These are phyloP conservation scores for Drosophila lini DNA, from an alignment of 1,140 invertebrate species.

Conservation along the genomic window DNA sequence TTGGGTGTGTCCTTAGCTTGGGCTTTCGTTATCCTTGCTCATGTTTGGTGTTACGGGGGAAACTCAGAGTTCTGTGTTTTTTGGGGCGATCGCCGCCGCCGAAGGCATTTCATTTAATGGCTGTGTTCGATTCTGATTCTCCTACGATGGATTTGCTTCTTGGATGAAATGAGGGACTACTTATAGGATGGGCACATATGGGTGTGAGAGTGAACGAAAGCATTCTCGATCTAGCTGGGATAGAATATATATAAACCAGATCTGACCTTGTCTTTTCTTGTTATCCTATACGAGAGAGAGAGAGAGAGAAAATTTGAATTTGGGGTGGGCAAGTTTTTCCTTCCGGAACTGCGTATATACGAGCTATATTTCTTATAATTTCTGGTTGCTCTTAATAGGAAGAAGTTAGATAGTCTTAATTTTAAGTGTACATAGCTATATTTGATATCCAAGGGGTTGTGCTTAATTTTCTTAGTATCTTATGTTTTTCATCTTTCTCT, in stretches of 20 bases:
- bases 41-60: conserved; percentile 39
- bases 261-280: conserved; percentile 37
- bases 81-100: conserved; percentile 30
- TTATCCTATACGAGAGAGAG: conserved; percentile 27
- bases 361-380: conserved; percentile 31
- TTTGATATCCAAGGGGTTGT: conserved; percentile 46
- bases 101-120: conserved; percentile 48
- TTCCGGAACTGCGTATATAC: conserved; percentile 50
- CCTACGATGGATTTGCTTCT: conserved; percentile 12
- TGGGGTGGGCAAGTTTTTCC: conserved; percentile 51
- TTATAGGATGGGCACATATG: conserved; percentile 34
- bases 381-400: conserved; percentile 55
- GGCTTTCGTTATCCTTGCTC: conserved; percentile 21
- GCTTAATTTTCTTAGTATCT: conserved; percentile 35
- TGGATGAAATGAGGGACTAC: conserved; percentile 32
- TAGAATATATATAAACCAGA: conserved; percentile 21
- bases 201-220: conserved; percentile 20
- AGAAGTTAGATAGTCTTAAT: conserved; percentile 53
- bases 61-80: conserved; percentile 41
- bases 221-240: conserved; percentile 19
- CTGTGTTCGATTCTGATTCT: conserved; percentile 36
- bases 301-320: conserved; percentile 30
- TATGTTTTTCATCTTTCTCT: not conserved
- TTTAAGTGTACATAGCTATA: conserved; percentile 51
- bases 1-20: conserved; percentile 28